A percentile compares a stretch with the other conserved stretches of the same genome.
phyloP scores from a whole-genome alignment of 1,140 invertebrate genomes.

The Solenopsis fugax region DNA sequence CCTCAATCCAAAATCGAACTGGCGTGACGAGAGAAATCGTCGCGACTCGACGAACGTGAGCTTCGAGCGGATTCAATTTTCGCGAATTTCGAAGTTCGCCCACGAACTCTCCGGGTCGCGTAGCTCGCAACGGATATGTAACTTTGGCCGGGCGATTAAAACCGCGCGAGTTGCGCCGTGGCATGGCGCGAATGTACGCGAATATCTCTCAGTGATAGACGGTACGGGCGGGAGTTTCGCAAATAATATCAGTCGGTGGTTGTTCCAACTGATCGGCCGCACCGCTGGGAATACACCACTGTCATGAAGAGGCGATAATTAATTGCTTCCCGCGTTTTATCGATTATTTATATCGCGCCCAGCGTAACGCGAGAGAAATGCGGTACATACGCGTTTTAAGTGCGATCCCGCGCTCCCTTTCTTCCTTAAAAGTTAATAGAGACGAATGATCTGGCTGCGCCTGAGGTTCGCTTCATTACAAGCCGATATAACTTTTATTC shows the following conservation, averaged over 20 bases:
- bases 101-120: slow-evolving; percentile 33
- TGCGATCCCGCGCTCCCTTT: background rate
- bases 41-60: slow-evolving; percentile 21
- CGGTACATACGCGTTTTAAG: background rate
- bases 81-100: slow-evolving; percentile 41
- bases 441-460: background rate
- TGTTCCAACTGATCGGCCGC: slow-evolving; percentile 39
- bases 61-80: slow-evolving; percentile 35
- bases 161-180: slow-evolving; percentile 20
- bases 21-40: slow-evolving; percentile 23
- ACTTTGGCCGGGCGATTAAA: slow-evolving; percentile 53
- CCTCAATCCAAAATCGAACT: slow-evolving; percentile 26
- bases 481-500: background rate
- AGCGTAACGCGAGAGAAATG: slow-evolving; percentile 11
- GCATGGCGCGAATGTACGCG: slow-evolving; percentile 12
- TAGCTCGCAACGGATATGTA: slow-evolving; percentile 40
- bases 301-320: slow-evolving; percentile 52
- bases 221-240: slow-evolving; percentile 38
- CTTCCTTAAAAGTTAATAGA: background rate
- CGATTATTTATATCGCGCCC: slow-evolving; percentile 48
- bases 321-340: slow-evolving; percentile 46
- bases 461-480: background rate
- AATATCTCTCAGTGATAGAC: slow-evolving; percentile 54
- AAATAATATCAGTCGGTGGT: slow-evolving; percentile 52
- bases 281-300: slow-evolving; percentile 37